Evolutionary conservation across 2,113 vertebrate species (phyloP).

Genomic region (Sialia sialis): DNA sequence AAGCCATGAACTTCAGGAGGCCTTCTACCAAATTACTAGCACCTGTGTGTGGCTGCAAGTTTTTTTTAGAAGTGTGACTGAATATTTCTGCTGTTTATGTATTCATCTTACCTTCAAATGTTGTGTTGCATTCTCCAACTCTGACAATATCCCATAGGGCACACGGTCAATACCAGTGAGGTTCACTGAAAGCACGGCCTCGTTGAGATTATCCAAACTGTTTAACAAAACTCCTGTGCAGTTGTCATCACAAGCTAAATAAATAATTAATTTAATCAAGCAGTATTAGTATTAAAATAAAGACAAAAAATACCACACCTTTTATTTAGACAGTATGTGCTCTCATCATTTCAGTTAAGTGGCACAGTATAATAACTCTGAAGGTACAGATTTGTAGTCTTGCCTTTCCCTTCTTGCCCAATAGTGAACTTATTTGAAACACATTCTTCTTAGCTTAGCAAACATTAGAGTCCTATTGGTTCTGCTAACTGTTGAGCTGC

Average conservation of each 20-base stretch:
- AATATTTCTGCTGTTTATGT: not conserved
- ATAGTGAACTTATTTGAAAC: not conserved
- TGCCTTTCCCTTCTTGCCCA: not conserved
- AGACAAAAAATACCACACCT: not conserved
- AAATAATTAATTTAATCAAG: not conserved
- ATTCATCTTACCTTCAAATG: constrained; percentile 72
- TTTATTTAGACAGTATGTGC: not conserved
- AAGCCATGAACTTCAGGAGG: not conserved
- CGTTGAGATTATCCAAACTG: constrained; percentile 70
- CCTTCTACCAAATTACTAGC: not conserved
- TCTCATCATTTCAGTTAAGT: not conserved
- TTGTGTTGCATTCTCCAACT: constrained; percentile 79
- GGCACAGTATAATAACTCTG: not conserved
- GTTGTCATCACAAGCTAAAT: constrained; percentile 84
- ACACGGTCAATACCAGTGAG: constrained; percentile 66
- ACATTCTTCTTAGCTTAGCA: not conserved
- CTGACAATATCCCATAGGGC: constrained; percentile 74
- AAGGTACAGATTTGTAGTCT: not conserved
- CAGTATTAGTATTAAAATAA: not conserved
- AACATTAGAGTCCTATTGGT: not conserved
- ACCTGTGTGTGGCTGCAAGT: not conserved
- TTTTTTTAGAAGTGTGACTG: not conserved
- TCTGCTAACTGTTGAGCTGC: not conserved
- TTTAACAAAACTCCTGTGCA: constrained; percentile 82
- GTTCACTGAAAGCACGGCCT: constrained; percentile 75